phyloP scores from a whole-genome alignment of 2,113 vertebrate genomes.

The Asarcornis scutulata region DNA sequence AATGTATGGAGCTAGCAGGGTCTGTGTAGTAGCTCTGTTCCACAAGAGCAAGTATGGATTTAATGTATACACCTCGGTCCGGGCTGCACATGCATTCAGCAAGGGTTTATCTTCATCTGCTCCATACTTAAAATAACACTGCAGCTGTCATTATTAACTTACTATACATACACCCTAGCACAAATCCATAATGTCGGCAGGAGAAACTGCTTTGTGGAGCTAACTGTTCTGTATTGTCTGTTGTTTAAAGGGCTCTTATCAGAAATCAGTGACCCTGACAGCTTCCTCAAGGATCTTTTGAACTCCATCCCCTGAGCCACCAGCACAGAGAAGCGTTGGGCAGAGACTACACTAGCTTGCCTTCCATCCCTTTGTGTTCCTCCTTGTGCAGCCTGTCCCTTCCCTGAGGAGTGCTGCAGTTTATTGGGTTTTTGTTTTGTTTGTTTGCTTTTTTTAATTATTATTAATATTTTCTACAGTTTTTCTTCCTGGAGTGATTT shows the following conservation, averaged over 20 bases:
- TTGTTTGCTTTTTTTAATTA: background rate
- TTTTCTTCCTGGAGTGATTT: constrained; percentile 65
- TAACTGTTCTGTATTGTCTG: background rate
- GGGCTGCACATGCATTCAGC: accelerated
- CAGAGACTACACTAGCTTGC: constrained; percentile 49
- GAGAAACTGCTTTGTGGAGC: background rate
- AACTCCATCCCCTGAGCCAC: constrained; percentile 92
- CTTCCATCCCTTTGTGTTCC: constrained; percentile 49
- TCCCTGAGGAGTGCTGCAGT: constrained; percentile 52
- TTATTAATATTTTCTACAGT: background rate
- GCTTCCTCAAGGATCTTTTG: constrained; percentile 94
- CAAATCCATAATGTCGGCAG: background rate
- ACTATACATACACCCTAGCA: background rate
- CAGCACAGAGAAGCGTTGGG: background rate
- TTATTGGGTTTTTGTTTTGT: background rate
- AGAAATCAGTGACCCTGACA: constrained; percentile 90
- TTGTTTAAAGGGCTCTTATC: constrained; percentile 86
- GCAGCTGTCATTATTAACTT: constrained; percentile 7
- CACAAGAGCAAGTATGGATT: background rate
- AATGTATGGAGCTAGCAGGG: accelerated
- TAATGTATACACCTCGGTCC: background rate
- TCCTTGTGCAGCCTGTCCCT: constrained; percentile 29
- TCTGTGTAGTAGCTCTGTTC: background rate
- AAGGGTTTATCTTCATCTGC: background rate
- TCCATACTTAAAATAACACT: constrained; percentile 6